These are phyloP conservation scores for Hippoglossus hippoglossus DNA, from an alignment of 2,797 vertebrate species.

Conservation along the genomic window DNA sequence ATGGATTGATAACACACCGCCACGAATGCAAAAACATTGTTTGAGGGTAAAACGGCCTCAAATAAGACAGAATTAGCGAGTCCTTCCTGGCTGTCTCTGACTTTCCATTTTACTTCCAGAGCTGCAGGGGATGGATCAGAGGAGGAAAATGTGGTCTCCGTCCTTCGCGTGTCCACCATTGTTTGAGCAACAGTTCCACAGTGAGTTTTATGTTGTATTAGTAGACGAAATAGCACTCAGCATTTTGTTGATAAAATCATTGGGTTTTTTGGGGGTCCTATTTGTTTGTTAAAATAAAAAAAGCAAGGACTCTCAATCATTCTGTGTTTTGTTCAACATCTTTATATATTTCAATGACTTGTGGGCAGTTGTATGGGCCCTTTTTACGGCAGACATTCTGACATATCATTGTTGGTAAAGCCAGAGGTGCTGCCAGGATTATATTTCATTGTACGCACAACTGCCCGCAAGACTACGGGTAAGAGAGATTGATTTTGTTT, in stretches of 20 bases:
- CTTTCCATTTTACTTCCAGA: constrained; percentile 65
- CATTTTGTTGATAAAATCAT: constrained; percentile 17
- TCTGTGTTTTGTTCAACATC: not conserved
- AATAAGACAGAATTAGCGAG: constrained; percentile 32
- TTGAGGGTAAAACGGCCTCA: constrained; percentile 46
- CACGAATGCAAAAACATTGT: constrained; percentile 41
- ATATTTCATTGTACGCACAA: no score
- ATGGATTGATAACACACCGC: constrained; percentile 43
- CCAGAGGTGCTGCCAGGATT: not conserved
- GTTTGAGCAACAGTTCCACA: constrained; percentile 50
- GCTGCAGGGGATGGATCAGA: constrained; percentile 40
- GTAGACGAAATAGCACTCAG: constrained; percentile 9
- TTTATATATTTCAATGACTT: not conserved
- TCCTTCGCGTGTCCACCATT: constrained; percentile 51
- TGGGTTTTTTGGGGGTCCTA: not conserved
- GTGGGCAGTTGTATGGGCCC: not conserved
- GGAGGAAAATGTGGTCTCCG: constrained; percentile 61
- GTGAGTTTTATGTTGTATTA: constrained; percentile 61
- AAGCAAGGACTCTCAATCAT: no score
- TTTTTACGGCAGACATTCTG: not conserved
- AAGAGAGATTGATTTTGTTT: no score
- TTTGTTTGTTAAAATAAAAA: not conserved
- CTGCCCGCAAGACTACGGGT: no score
- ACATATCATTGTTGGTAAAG: not conserved
- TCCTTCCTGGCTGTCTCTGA: constrained; percentile 23